phyloP scores from a whole-genome alignment of 1,140 invertebrate genomes.

The Dufourea novaeangliae region DNA sequence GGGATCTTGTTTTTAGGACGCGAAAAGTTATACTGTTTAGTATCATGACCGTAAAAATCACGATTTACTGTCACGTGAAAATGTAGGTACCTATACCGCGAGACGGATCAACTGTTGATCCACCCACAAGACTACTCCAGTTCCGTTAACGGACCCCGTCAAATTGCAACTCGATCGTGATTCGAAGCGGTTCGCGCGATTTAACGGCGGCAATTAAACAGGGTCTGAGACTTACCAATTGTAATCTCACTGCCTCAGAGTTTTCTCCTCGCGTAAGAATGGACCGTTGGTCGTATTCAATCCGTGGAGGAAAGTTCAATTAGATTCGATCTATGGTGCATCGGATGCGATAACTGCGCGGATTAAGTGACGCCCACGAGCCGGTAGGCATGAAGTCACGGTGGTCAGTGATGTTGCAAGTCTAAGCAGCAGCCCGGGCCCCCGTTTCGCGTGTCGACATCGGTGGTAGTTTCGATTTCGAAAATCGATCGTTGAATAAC shows the following conservation, averaged over 20 bases:
- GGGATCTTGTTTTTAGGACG: too few relatives aligned
- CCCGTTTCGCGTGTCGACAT: neutral
- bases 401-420: constrained; percentile 25
- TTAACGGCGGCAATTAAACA: neutral
- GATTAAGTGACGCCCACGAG: constrained; percentile 18
- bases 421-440: neutral
- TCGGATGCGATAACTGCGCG: neutral
- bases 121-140: too few relatives aligned
- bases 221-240: too few relatives aligned
- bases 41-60: too few relatives aligned
- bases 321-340: constrained; percentile 19
- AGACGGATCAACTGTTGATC: too few relatives aligned
- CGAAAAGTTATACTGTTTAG: too few relatives aligned
- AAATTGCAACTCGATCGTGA: neutral
- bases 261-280: neutral
- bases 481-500: constrained; percentile 3
- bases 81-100: too few relatives aligned
- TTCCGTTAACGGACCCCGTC: neutral
- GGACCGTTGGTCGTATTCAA: neutral
- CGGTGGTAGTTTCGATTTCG: constrained; percentile 10
- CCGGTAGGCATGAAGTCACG: neutral
- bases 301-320: constrained; percentile 35
- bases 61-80: too few relatives aligned
- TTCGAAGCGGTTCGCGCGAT: too few relatives aligned
- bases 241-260: neutral